Evolutionary conservation across 2,797 vertebrate species (phyloP), one percentile per base, ranked within the genome.

Genomic region (Sparus aurata): DNA sequence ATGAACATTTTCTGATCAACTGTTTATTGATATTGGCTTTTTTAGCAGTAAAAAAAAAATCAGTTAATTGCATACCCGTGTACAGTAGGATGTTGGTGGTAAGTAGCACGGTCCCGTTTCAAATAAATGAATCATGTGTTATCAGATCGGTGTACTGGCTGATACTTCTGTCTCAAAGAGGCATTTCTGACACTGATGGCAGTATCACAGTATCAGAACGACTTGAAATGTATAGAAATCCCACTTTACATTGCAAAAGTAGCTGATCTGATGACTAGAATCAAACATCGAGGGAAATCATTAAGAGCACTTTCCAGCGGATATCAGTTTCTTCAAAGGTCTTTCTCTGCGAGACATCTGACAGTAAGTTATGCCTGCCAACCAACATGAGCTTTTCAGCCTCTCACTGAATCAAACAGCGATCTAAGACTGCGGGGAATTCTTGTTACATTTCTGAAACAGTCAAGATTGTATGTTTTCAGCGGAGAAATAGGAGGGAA

Each of bases 371-470:
- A 80, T 46, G 57, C 47, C 73, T 78, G 75, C 77, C 77, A 72
- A 41, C 49, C 72, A 74, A 80, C 60, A 77, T 30, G n/a, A 78
- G 61, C 47, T 86, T 79, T 75, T 86, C 71, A 78, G 79, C 66
- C 69, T 46, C 72, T 77, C 60, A 63, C 88, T 91, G 90, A 93
- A 93, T 92, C 84, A 89, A 82, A 77, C 50, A 77, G 59, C 59
- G 20, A 86, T 86, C 73, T 69, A 63, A 84, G 81, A 58, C 77
- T 72, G 69, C 30, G 8, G 74, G 81, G 73, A 68, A 77, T 73
- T 69, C 49, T 72, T 66, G 58, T 85, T 76, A 70, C 60, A 52
- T 20, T 54, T 67, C 73, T 73, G 59, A 87, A 91, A 92, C 72
- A 83, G 72, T 65, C 17, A 63, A 45, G 20, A 71, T 54, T 74